Percentiles rank a stretch among this genome's conserved stretches.
These are phyloP conservation scores for Irena cyanogastra DNA, from an alignment of 2,113 vertebrate species.

Conservation along the genomic window DNA sequence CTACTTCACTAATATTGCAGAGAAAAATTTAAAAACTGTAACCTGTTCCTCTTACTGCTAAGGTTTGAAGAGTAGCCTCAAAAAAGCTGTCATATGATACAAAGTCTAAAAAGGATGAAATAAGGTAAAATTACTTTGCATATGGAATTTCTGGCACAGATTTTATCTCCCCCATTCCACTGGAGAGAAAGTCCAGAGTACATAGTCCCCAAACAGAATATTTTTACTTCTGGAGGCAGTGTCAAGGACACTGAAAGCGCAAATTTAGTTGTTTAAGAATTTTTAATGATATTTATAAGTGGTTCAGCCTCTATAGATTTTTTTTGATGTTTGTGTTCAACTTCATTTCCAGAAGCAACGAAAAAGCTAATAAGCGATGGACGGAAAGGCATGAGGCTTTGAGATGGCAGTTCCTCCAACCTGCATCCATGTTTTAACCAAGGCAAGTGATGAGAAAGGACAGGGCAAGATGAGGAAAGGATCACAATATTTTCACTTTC, in stretches of 20 bases:
- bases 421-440: not conserved
- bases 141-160: not conserved
- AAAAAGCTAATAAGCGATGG: not conserved
- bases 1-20: not conserved
- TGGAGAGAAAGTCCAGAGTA: not conserved
- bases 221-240: not conserved
- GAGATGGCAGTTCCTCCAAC: not conserved
- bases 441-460: not conserved
- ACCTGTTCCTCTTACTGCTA: not conserved
- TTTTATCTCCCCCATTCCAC: not conserved
- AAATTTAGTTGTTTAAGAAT: not conserved
- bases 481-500: not conserved
- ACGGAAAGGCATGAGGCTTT: not conserved
- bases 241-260: not conserved
- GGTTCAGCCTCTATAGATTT: not conserved
- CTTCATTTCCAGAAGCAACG: not conserved
- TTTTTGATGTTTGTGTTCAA: not conserved
- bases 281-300: not conserved
- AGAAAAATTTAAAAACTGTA: accelerated
- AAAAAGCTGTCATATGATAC: not conserved
- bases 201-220: not conserved
- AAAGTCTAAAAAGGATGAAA: not conserved
- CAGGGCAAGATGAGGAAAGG: not conserved
- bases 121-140: not conserved
- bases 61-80: not conserved